These are phyloP conservation scores for Volucella bombylans DNA, from an alignment of 2,888 invertebrate species.

Conservation along the genomic window DNA sequence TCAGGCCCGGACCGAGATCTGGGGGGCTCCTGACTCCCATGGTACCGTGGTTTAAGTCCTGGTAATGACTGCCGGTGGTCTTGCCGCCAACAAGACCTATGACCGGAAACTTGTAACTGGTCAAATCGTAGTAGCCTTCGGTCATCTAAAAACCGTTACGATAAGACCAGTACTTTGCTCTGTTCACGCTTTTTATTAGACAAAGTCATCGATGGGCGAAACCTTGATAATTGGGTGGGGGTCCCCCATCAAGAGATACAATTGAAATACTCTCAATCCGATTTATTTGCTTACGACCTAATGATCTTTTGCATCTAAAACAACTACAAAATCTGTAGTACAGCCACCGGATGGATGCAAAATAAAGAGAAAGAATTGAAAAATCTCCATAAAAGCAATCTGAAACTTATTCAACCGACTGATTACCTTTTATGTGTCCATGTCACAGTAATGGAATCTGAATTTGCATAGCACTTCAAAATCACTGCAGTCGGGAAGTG, in stretches of 20 bases:
- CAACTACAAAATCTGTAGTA: background rate
- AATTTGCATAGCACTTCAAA: slow-evolving; percentile 65
- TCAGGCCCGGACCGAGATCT: too few species aligned
- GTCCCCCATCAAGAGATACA: background rate
- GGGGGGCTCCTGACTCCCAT: too few species aligned
- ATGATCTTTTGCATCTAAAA: slow-evolving; percentile 24
- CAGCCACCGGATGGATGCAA: background rate
- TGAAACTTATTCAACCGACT: slow-evolving; percentile 55
- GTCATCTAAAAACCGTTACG: too few species aligned
- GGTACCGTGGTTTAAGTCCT: too few species aligned
- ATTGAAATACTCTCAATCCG: slow-evolving; percentile 2
- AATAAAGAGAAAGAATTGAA: background rate
- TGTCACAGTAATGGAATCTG: slow-evolving; percentile 65
- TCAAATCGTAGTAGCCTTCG: too few species aligned
- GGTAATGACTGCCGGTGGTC: too few species aligned
- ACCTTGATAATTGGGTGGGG: too few species aligned
- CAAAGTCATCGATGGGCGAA: too few species aligned
- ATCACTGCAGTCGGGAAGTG: slow-evolving; percentile 40
- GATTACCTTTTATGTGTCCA: slow-evolving; percentile 68
- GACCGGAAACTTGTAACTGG: too few species aligned
- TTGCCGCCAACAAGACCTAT: too few species aligned
- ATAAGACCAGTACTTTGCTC: too few species aligned
- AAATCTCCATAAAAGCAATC: slow-evolving; percentile 33
- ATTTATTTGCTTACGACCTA: background rate
- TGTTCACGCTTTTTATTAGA: too few species aligned